Base-by-base conservation (phyloP, 2,113 vertebrate species). In the Centrocercus urophasianus region DNA sequence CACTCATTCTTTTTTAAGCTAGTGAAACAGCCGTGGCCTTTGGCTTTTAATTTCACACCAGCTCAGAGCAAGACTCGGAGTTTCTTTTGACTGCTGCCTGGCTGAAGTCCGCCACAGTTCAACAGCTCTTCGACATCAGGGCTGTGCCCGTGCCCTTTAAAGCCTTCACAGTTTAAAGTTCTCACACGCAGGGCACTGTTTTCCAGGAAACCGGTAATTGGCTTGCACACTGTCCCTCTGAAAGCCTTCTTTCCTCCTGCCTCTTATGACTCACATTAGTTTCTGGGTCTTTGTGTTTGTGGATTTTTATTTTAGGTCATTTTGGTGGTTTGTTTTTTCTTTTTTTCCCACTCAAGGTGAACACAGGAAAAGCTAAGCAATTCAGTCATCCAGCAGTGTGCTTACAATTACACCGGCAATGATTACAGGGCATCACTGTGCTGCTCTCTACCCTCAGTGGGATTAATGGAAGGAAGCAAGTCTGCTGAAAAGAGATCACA, bases 21-120 rank as follows among this genome's bases (percentile, higher is more conserved):
- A 67, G 43, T 60, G 47, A 59, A 85, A 64, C 20, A 72, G 6
- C 30, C 4, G 34, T 72, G 38, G 47, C 66, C 67, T 79, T 64
- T 80, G 63, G 22, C 30, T 66, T 82, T 85, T 88, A 65, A 81
- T 91, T 90, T 90, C 75, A 38, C 27, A 85, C 47, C 42, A 85
- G 30, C 79, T 92, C 1, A 1, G 43, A 91, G 63, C 13, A 60
- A 71, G 83, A 47, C 32, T 61, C 27, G 17, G 38, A 17, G 22
- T 83, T 83, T 69, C 42, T 48, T 79, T n/a, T 45, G n/a, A 59
- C 61, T 25, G 16, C 15, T 20, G 47, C 36, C 20, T 1, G 1
- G 25, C 21, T 71, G 22, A 30, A 80, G 1, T 28, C 69, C 43
- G 14, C 40, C 63, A 72, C 71, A 90, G 72, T 40, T 78, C 75